phyloP scores from a whole-genome alignment of 2,113 vertebrate genomes.

The Hypanus sabinus region DNA sequence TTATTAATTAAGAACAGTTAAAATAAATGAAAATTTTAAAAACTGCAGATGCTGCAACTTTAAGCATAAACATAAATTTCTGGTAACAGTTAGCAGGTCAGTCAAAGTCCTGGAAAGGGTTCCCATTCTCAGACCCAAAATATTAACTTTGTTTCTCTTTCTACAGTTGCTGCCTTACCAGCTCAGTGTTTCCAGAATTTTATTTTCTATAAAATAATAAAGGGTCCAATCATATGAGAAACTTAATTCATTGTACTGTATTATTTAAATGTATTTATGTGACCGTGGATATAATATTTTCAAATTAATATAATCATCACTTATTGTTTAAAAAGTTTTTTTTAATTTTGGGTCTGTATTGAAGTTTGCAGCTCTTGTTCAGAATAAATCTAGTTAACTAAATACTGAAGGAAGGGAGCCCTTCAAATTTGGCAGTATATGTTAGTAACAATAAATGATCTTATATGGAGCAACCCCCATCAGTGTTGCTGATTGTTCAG shows the following conservation, averaged over 20 bases:
- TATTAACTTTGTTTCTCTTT: no score
- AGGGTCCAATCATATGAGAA: not conserved
- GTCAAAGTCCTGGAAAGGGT: no score
- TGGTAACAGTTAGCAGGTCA: no score
- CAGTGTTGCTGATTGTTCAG: not conserved
- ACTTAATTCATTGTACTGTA: no score
- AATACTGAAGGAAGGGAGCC: not conserved
- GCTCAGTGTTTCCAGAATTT: no score
- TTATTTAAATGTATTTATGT: not conserved
- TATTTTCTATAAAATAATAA: not conserved
- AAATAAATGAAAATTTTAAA: no score
- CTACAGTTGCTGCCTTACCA: no score
- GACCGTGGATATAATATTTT: not conserved
- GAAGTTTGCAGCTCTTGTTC: not conserved
- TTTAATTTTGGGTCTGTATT: not conserved
- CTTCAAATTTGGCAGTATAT: not conserved
- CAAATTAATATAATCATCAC: not conserved
- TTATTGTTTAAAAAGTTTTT: not conserved
- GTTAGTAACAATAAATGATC: not conserved
- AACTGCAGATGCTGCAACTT: no score
- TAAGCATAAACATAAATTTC: no score
- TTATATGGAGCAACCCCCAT: no score
- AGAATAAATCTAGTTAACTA: not conserved
- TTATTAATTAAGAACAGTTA: not conserved
- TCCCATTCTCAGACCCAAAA: no score